A percentile compares a stretch with the other conserved stretches of the same genome.
These are phyloP conservation scores for Drosophila kokeensis DNA, from an alignment of 2,888 invertebrate species.

Conservation along the genomic window DNA sequence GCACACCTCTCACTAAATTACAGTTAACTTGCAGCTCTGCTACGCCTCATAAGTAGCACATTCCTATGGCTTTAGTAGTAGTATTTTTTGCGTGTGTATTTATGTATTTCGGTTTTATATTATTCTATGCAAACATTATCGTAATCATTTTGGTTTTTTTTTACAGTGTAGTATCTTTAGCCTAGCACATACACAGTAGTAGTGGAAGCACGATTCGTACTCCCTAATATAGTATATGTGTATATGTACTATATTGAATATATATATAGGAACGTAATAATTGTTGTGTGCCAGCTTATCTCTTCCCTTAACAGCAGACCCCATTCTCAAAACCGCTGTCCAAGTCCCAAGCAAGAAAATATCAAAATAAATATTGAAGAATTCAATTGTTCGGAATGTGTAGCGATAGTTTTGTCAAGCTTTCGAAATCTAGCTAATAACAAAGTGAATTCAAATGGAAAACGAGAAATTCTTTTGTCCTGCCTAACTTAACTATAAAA, in stretches of 20 bases:
- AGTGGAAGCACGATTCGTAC: slow-evolving; percentile 53
- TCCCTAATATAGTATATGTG: slow-evolving; percentile 43
- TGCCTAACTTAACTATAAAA: neutral
- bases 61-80: slow-evolving; percentile 24
- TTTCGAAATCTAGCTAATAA: neutral
- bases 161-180: slow-evolving; percentile 44
- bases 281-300: slow-evolving; percentile 59
- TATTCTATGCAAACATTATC: slow-evolving; percentile 20
- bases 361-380: neutral
- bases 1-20: slow-evolving; percentile 40
- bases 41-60: slow-evolving; percentile 53
- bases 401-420: neutral
- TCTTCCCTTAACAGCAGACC: neutral
- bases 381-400: neutral
- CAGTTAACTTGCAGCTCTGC: slow-evolving; percentile 67
- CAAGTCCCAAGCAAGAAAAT: neutral
- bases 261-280: slow-evolving; percentile 82
- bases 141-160: slow-evolving; percentile 36
- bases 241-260: slow-evolving; percentile 56
- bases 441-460: neutral
- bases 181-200: slow-evolving; percentile 50
- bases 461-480: neutral
- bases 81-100: slow-evolving; percentile 3
- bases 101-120: slow-evolving; percentile 12
- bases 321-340: slow-evolving; percentile 7